Percentiles rank a stretch among this genome's conserved stretches.
phyloP scores from a whole-genome alignment of 2,113 vertebrate species.

The Lycaon pictus region DNA sequence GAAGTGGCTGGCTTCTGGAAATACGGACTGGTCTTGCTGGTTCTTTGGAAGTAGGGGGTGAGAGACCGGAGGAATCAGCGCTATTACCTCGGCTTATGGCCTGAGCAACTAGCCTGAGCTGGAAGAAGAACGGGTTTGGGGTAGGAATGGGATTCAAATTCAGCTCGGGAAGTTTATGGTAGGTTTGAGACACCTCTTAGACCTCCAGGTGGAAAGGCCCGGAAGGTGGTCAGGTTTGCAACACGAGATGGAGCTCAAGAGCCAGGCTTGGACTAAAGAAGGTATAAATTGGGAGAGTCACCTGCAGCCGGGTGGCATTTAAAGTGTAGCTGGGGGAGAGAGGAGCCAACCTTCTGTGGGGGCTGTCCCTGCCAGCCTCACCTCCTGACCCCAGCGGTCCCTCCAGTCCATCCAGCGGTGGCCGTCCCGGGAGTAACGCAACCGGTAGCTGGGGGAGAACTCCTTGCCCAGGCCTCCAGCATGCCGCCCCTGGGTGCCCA shows the following conservation, averaged over 20 bases:
- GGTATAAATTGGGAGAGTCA: fast-evolving
- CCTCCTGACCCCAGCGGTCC: conserved; percentile 94
- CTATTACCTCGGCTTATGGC: background rate
- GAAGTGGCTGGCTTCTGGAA: background rate
- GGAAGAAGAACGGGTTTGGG: background rate
- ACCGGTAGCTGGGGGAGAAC: conserved; percentile 93
- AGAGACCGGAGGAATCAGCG: background rate
- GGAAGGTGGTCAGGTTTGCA: background rate
- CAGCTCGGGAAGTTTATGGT: background rate
- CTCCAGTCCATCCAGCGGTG: conserved; percentile 94
- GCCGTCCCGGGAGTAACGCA: conserved; percentile 94
- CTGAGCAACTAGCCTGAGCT: background rate
- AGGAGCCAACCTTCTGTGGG: background rate
- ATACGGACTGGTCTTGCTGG: background rate
- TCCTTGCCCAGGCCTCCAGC: conserved; percentile 95
- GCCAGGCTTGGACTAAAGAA: background rate
- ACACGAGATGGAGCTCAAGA: background rate
- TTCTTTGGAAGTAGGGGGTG: background rate
- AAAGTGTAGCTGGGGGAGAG: background rate
- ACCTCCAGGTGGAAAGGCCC: background rate
- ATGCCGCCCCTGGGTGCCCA: conserved; percentile 96
- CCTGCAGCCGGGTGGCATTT: background rate
- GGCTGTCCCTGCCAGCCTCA: conserved; percentile 74
- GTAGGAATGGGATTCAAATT: background rate
- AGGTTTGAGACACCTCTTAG: background rate